Evolutionary conservation across 35 echinoderm and acorn worm genomes (phyloP).

Genomic region (Acanthaster planci): DNA sequence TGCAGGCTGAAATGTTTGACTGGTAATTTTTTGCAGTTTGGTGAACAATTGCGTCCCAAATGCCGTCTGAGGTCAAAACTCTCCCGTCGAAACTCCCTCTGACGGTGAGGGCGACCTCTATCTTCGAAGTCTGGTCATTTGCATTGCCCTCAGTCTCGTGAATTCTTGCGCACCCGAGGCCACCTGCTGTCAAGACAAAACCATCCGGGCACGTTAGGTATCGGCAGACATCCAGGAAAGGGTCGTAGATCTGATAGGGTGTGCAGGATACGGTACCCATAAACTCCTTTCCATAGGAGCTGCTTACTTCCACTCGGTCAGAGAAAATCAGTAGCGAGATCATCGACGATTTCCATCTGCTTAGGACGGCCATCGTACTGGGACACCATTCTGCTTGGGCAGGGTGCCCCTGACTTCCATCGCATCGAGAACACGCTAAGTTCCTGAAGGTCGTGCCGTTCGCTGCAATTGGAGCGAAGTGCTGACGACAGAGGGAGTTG

Average conservation of each 20-base stretch:
- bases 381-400: too few species aligned
- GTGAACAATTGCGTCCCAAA: not conserved
- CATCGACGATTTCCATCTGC: too few species aligned
- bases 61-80: not conserved
- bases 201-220: not conserved
- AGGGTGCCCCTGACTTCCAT: not conserved
- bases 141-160: not conserved
- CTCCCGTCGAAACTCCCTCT: not conserved
- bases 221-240: not conserved
- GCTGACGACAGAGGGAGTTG: not conserved
- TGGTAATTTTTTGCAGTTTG: not conserved
- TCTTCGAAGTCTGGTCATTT: not conserved
- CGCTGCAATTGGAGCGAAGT: not conserved
- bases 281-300: not conserved
- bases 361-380: too few species aligned
- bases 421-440: not conserved
- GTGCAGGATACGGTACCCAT: not conserved
- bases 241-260: not conserved
- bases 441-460: not conserved
- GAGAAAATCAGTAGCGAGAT: not conserved
- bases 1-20: not conserved
- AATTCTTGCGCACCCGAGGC: not conserved
- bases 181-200: not conserved
- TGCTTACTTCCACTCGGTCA: not conserved
- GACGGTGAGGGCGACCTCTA: not conserved